Evolutionary conservation across 2,888 invertebrate genomes (phyloP).

Genomic region (Cosmorhoe ocellata): DNA sequence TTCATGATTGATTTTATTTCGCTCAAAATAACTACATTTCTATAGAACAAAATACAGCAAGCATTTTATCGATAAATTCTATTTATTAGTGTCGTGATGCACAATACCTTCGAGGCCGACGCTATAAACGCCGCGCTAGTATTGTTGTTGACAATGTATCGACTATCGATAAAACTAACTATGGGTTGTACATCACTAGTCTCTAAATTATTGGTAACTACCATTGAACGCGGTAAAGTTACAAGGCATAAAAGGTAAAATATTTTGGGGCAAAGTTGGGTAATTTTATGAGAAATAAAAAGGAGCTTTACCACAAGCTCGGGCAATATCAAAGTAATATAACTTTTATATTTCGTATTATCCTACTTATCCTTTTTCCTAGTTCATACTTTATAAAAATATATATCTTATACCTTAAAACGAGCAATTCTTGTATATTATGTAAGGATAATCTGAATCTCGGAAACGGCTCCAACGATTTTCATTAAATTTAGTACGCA

Average conservation of each 20-base stretch:
- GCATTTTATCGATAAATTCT: slow-evolving; percentile 18
- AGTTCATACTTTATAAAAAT: too few relatives aligned
- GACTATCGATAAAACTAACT: slow-evolving; percentile 27
- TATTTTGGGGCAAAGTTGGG: not conserved
- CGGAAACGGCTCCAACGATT: too few relatives aligned
- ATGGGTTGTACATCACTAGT: slow-evolving; percentile 24
- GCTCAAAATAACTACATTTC: too few relatives aligned
- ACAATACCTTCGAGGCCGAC: slow-evolving; percentile 21
- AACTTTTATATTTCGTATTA: too few relatives aligned
- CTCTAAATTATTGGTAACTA: slow-evolving; percentile 5
- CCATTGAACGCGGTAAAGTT: not conserved
- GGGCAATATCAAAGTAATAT: too few relatives aligned
- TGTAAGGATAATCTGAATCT: too few relatives aligned
- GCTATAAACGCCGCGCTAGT: slow-evolving; percentile 16
- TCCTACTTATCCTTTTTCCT: too few relatives aligned
- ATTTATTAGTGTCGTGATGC: slow-evolving; percentile 22
- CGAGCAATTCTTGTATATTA: too few relatives aligned
- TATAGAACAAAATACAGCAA: slow-evolving; percentile 4
- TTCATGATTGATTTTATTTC: too few relatives aligned
- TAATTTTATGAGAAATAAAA: not conserved
- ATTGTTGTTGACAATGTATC: slow-evolving; percentile 29
- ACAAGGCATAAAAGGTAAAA: not conserved
- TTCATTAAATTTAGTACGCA: too few relatives aligned
- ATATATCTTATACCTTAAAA: too few relatives aligned
- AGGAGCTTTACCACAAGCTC: not conserved